Evolutionary conservation across 2,113 vertebrate species (phyloP), one percentile per base, ranked within the genome.

Genomic region (Peromyscus polionotus): DNA sequence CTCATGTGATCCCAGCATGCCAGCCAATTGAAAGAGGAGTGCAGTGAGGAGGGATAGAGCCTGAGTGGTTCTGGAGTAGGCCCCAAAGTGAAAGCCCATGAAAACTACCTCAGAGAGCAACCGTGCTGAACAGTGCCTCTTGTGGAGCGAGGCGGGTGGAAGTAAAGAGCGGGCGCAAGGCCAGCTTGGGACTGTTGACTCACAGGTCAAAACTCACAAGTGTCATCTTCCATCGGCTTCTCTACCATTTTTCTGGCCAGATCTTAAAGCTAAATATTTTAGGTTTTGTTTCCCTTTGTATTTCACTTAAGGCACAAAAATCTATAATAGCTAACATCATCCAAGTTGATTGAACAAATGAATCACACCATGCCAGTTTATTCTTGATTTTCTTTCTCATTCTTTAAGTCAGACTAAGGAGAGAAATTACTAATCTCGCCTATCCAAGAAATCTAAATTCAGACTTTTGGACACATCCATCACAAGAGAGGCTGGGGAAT

Each of bases 381-480:
- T 85, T 90, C 3, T 80, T 54, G 7, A 31, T 7, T 19, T 79
- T 54, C 86, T 85, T 61, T 4, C 42, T 91, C 36, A 84, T 61
- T 97, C 31, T 22, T 93, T 67, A 91, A 77, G 5, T 90, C 88
- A 70, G 54, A 5, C 16, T 68, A 61, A 39, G 9, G 33, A 97
- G 19, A 51, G 39, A 79, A 63, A 8, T 70, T 83, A 48, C 42
- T 39, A 7, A 76, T 81, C 31, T 31, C 7, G 90, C 76, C 61
- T 81, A 24, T 19, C 13, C 14, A 72, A 28, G 24, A 79, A 31
- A 65, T 45, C 26, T 81, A 33, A 94, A 57, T 94, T 61, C 61
- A 92, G 33, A 42, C 36, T 70, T 48, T 36, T 70, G 51, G 26
- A 42, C 59, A 61, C 1, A 39, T 0, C 42, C 9, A 0, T 57